Evolutionary conservation across 2,113 vertebrate genomes (phyloP).

Genomic region (Hemiscyllium ocellatum): DNA sequence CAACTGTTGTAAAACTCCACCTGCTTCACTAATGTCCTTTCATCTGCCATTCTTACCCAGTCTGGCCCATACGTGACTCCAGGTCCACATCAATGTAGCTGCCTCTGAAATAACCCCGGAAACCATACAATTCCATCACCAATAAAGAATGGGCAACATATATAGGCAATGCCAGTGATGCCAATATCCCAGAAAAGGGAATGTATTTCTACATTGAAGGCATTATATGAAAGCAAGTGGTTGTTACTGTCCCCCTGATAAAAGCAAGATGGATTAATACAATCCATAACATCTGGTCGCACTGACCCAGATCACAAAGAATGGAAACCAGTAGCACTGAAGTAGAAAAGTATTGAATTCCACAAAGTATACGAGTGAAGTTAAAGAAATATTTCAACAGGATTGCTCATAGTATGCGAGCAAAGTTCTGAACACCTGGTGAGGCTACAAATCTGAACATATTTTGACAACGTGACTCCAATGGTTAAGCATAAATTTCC

Average conservation of each 20-base stretch:
- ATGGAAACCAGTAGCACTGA: neutral
- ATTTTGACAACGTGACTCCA: neutral
- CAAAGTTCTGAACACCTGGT: neutral
- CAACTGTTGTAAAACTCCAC: too few species aligned
- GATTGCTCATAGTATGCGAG: neutral
- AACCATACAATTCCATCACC: too few species aligned
- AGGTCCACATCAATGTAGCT: too few species aligned
- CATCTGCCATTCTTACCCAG: too few species aligned
- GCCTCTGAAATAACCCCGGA: too few species aligned
- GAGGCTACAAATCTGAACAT: neutral
- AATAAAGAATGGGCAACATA: too few species aligned
- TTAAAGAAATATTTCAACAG: neutral
- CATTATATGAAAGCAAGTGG: neutral
- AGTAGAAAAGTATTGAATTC: neutral
- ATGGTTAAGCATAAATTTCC: neutral
- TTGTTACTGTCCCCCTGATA: neutral
- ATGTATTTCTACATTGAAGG: neutral
- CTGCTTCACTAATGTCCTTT: too few species aligned
- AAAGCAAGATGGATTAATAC: neutral
- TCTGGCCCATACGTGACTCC: too few species aligned
- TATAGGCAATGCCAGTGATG: too few species aligned
- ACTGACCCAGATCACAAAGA: slow-evolving; percentile 9
- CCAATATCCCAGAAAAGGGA: neutral
- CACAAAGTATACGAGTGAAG: slow-evolving; percentile 10
- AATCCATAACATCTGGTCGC: neutral